Evolutionary conservation across 1,140 invertebrate genomes (phyloP).

Genomic region (Globodera rostochiensis): DNA sequence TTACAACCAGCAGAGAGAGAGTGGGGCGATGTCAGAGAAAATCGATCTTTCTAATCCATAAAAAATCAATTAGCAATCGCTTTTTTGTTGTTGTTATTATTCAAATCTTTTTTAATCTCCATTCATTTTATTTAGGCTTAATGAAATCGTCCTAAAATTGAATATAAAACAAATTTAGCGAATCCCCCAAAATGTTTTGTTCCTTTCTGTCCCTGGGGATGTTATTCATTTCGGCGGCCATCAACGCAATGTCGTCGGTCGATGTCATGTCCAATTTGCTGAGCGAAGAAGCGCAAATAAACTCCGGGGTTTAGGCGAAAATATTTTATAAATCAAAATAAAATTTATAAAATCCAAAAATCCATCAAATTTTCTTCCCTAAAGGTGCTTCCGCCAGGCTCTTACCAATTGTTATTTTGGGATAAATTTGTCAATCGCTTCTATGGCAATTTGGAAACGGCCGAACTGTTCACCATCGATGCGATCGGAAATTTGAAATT

Average conservation of each 20-base stretch:
- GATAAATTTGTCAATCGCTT: background rate
- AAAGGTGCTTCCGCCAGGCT: background rate
- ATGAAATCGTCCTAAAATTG: too few relatives aligned
- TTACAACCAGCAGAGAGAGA: too few relatives aligned
- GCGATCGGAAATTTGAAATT: background rate
- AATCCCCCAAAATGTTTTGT: background rate
- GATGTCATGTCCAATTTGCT: background rate
- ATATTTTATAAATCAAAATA: background rate
- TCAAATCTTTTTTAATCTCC: too few relatives aligned
- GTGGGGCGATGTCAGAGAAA: too few relatives aligned
- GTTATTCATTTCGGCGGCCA: background rate
- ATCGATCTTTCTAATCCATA: too few relatives aligned
- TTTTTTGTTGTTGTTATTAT: too few relatives aligned
- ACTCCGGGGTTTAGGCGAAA: background rate
- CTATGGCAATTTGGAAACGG: background rate
- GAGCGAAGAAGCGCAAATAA: background rate
- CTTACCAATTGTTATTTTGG: background rate
- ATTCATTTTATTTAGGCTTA: background rate
- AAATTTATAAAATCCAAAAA: too few relatives aligned
- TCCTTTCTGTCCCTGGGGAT: background rate
- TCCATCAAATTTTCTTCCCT: too few relatives aligned
- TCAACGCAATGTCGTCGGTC: background rate
- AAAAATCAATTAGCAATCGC: too few relatives aligned
- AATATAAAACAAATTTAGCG: too few relatives aligned
- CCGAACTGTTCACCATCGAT: background rate